Evolutionary conservation across 2,888 invertebrate species (phyloP), one percentile per base, ranked within the genome.

Genomic region (Xylota sylvarum): DNA sequence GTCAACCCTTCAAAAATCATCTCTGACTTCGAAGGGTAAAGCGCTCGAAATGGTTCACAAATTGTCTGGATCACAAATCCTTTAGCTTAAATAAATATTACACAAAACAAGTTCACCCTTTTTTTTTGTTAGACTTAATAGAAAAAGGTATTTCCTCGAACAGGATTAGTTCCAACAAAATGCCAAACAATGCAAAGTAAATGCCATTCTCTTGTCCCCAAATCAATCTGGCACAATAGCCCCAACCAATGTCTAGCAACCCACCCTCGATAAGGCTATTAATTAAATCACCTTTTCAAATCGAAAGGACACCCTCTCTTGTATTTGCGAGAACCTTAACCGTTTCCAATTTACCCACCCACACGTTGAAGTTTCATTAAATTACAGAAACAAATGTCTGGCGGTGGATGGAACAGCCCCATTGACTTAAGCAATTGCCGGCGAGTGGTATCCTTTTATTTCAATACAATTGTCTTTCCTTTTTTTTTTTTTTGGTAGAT

Each of bases 281-380:
- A 60, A 73, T 73, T 73, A 58, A 70, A 70, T 56, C 30, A 50
- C 50, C 50, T 37, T 50, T 60, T 40, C 50, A 35, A 50, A 65
- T 50, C 50, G 50, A 48, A 65, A 35, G 48, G 64, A 48, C 64
- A 30, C 48, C 55, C 14, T 30, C 6, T 55, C 7, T n/a, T 32
- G 12, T 5, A 7, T 2, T 27, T 23, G 27, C 19, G n/a, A 19
- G 14, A 23, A 9, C 23, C 10, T 9, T 0, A 52, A 10, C 4
- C 4, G 10, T 37, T 5, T 50, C 27, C n/a, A 60, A 9, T 72
- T 60, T 37, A 17, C 73, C 60, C 73, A 62, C 60, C 60, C 73
- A 62, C 60, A 60, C 60, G 40, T 27, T 50, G 40, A 30, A 40
- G 50, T 50, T 62, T 50, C 37, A 50, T 62, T 62, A 30, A 73